Base-by-base conservation (phyloP, 2,113 vertebrate species). In the Lophura nycthemera region DNA sequence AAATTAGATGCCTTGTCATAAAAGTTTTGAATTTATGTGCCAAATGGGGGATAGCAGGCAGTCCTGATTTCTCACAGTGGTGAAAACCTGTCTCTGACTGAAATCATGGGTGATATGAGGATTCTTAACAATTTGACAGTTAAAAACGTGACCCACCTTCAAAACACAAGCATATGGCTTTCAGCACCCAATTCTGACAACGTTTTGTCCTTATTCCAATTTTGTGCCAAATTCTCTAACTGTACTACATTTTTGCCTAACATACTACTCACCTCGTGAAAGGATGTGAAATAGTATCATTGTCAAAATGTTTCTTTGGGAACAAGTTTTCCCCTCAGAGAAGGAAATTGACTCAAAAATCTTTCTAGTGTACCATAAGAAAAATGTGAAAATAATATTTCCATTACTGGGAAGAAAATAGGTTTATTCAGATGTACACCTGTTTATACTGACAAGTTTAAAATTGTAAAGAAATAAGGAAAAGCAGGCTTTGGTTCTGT, bases 201-300 rank as follows among this genome's bases (percentile, higher is more conserved):
- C 88, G 40, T 90, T 96, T 96, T 96, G 96, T 95, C 94, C 94
- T 96, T 92, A 90, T 90, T 96, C 96, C 96, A 96, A 94, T 94
- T 94, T 96, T 95, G 96, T 95, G 96, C 95, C 95, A 95, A 96
- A 95, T 95, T 94, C 89, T 92, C 71, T 94, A 92, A 95, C 92
- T 96, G 87, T 61, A 95, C 83, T 86, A 86, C 67, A 45, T 95
- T 92, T 94, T 92, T 0, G 80, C 93, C 77, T 96, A 89, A 92
- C 96, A 93, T 96, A 96, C 66, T 93, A 92, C 86, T 90, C 95
- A 96, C 94, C 95, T 96, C 93, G 94, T 93, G 86, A 96, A 94
- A 86, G 93, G 89, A 93, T 96, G 94, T 79, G 90, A 93, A 92
- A 93, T 91, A 74, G 88, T 67, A 86, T 67, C 61, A 8, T 84